Conservation (phyloP, 2,113 vertebrate genomes). For the Falcunculus frontatus region DNA sequence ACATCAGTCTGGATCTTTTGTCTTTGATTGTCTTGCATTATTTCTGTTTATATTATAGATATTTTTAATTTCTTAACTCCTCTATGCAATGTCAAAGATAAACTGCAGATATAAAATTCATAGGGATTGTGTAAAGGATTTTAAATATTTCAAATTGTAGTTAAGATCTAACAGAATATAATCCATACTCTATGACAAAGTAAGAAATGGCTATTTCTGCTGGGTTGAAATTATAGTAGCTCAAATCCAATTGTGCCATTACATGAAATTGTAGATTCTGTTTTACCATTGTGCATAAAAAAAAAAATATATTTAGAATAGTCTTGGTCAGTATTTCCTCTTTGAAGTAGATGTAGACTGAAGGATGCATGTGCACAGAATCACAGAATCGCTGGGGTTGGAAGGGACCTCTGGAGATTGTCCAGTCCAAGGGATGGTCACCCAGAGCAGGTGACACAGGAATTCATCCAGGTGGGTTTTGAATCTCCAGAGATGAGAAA, state of each 20-base stretch:
- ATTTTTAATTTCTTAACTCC: not conserved
- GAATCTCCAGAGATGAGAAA: not conserved
- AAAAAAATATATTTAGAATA: not conserved
- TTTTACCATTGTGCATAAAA: not conserved
- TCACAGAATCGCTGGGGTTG: not conserved
- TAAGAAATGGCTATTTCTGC: not conserved
- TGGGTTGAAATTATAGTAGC: not conserved
- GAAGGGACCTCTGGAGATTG: not conserved
- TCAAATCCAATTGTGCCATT: not conserved
- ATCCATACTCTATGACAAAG: not conserved
- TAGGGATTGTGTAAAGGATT: not conserved
- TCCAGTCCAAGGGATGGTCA: not conserved
- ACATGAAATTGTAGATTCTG: not conserved
- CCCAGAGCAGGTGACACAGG: not conserved
- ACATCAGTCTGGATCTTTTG: not conserved
- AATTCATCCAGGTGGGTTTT: not conserved
- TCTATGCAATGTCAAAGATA: not conserved
- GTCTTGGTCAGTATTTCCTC: not conserved
- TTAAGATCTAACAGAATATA: not conserved
- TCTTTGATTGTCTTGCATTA: not conserved
- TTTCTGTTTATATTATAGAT: not conserved
- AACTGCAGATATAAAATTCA: not conserved
- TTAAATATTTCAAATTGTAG: constrained; percentile 15
- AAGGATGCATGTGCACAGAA: not conserved
- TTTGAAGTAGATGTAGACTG: not conserved